Base-by-base conservation (phyloP, 2,888 invertebrate species). In the Eledone cirrhosa region DNA sequence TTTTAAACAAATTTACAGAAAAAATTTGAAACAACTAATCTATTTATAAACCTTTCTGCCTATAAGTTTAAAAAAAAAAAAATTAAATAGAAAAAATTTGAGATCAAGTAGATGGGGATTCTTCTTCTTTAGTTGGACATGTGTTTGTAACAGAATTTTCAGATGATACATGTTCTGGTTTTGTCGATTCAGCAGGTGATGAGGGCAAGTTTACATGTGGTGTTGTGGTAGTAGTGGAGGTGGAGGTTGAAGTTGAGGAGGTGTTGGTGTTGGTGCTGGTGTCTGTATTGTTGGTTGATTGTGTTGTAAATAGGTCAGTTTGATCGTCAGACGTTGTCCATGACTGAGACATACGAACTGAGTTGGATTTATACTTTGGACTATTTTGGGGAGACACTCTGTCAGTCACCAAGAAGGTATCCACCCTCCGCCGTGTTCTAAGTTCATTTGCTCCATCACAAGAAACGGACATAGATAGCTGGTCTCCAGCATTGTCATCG, bases 381-480 rank as follows among this genome's bases (percentile, higher is more conserved):
- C 76, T 76, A 48, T 48, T 48, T 22, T 47, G 48, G 16, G 48
- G 76, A 14, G 76, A 76, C 48, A 29, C n/a, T 31, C 7, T 76
- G 24, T 76, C 76, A 1, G n/a, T 29, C 27, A 76, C 48, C 16
- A 29, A 29, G 48, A 48, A 76, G 4, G 76, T 76, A 19, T 48
- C 48, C 5, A 48, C 29, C 8, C 76, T 22, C 41, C 76, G 48
- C 48, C 48, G 47, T 22, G 48, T 48, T 48, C 29, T 47, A 29
- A 29, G 48, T 48, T 76, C 76, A 29, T 47, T 76, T 29, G 76
- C 24, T 19, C 76, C 76, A 13, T 76, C 76, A 41, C 76, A 41
- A 47, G 76, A 47, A 16, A 76, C 76, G 29, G 76, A 76, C 19
- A 48, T 29, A 33, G 76, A 76, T 48, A 76, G 22, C 27, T 76